phyloP scores from a whole-genome alignment of 2,888 invertebrate genomes.

The Torymus tubicola region DNA sequence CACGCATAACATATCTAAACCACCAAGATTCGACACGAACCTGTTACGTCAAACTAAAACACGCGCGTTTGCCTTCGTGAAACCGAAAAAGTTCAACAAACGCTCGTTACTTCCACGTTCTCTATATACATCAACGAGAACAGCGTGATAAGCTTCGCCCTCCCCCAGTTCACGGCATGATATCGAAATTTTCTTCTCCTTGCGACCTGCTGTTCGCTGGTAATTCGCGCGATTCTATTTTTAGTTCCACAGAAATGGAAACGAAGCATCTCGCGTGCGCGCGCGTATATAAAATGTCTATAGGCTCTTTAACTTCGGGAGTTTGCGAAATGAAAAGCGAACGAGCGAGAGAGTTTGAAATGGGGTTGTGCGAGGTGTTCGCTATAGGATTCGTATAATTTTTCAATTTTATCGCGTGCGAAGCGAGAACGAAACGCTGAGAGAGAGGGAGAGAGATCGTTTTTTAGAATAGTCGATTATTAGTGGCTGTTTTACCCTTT shows the following conservation, averaged over 20 bases:
- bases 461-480: neutral
- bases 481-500: too few species aligned
- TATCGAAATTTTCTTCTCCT: constrained; percentile 26
- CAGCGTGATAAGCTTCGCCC: too few species aligned
- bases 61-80: too few species aligned
- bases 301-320: constrained; percentile 2
- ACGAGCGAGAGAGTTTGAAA: neutral
- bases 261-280: constrained; percentile 42
- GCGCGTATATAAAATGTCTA: neutral
- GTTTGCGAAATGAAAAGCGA: constrained; percentile 4
- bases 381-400: neutral
- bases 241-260: constrained; percentile 23
- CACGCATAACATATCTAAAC: too few species aligned
- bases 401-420: constrained; percentile 33
- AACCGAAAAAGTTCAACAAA: too few species aligned
- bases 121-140: too few species aligned
- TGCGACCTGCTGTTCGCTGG: neutral
- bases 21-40: too few species aligned
- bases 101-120: too few species aligned
- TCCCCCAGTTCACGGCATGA: neutral
- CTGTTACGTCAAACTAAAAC: too few species aligned
- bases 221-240: constrained; percentile 26
- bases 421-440: neutral
- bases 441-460: too few species aligned
- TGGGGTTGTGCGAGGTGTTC: neutral